Conservation (phyloP, 1,140 invertebrate species). For the Amphibalanus amphitrite region DNA sequence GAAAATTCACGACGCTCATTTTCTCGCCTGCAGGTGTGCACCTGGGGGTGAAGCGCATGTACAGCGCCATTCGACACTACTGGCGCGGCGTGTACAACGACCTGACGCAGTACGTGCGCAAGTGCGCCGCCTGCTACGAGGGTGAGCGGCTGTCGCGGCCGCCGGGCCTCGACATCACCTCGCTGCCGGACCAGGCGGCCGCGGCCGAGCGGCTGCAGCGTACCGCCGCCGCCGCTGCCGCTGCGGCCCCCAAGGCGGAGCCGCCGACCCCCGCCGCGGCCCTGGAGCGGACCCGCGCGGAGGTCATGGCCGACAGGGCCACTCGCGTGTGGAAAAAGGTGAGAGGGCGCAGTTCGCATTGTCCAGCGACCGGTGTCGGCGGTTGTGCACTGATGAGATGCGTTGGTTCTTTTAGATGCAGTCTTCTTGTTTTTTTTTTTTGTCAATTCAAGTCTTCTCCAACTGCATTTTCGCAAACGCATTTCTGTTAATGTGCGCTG, state of each 20-base stretch:
- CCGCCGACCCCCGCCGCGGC: no score
- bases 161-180: no score
- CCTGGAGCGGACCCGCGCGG: no score
- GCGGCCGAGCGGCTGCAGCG: no score
- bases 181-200: no score
- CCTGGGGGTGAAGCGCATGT: conserved; percentile 25
- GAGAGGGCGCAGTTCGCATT: no score
- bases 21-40: conserved; percentile 20
- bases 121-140: conserved; percentile 22
- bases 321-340: conserved; percentile 20
- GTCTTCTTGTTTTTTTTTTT: conserved; percentile 7
- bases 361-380: no score
- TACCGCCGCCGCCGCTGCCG: no score
- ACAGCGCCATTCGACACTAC: conserved; percentile 20
- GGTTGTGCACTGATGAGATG: neutral
- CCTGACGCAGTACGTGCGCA: conserved; percentile 21
- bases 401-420: conserved; percentile 6
- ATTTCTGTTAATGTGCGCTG: conserved; percentile 10
- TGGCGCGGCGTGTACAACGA: conserved; percentile 25
- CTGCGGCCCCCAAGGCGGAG: no score
- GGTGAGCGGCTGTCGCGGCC: conserved; percentile 1
- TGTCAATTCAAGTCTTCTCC: neutral
- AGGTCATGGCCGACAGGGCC: conserved; percentile 11
- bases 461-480: neutral
- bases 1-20: no score